A percentile compares a stretch with the other conserved stretches of the same genome.
phyloP scores from a whole-genome alignment of 2,888 invertebrate species.

The Apamea crenata region DNA sequence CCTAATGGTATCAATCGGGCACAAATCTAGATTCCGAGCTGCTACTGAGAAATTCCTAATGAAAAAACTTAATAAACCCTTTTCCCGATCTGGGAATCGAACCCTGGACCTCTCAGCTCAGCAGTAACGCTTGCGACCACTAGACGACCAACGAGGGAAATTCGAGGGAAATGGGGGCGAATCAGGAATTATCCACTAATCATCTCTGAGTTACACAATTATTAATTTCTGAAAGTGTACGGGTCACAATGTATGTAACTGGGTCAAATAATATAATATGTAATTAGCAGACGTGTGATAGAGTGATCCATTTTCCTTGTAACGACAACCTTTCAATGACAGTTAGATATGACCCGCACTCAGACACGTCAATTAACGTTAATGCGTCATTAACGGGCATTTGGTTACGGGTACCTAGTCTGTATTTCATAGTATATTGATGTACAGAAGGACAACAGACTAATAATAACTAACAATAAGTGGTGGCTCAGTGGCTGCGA shows the following conservation, averaged over 20 bases:
- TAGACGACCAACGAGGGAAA: not conserved
- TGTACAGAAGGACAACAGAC: not conserved
- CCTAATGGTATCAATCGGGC: not conserved
- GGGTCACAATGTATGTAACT: constrained; percentile 28
- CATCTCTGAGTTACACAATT: not conserved
- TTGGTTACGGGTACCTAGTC: no score
- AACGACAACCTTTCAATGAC: not conserved
- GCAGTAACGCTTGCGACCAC: not conserved
- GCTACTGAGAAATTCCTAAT: not conserved
- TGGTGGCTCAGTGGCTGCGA: not conserved
- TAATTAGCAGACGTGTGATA: not conserved
- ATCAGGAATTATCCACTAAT: not conserved
- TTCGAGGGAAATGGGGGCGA: no score
- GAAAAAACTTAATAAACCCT: not conserved
- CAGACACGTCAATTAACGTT: not conserved
- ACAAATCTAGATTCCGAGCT: not conserved
- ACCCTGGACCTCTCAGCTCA: not conserved
- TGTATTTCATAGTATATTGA: not conserved
- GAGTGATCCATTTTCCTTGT: not conserved
- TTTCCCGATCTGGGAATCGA: not conserved
- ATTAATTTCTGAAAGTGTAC: constrained; percentile 7
- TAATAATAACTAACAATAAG: not conserved
- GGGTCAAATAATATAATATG: constrained; percentile 9
- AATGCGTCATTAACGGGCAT: not conserved
- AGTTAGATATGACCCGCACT: constrained; percentile 7